phyloP scores from a whole-genome alignment of 1,140 invertebrate species.

The Argopecten irradians region DNA sequence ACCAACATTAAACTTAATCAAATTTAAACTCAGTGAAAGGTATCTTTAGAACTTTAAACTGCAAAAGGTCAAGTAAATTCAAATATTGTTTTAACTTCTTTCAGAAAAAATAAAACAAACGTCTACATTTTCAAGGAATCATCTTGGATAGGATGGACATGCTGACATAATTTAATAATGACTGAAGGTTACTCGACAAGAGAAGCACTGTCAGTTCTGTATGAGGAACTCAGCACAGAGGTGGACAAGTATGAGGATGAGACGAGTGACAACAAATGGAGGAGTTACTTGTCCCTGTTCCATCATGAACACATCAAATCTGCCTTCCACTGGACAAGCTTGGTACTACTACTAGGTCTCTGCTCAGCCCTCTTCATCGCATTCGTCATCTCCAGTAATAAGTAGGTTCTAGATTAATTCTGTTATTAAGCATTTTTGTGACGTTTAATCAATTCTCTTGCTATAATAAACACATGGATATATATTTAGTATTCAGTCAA shows the following conservation, averaged over 20 bases:
- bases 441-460: too few species aligned
- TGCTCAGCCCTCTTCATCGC: slow-evolving; percentile 39
- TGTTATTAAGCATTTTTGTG: too few species aligned
- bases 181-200: slow-evolving; percentile 38
- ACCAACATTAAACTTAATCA: too few species aligned
- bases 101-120: background rate
- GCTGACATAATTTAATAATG: background rate
- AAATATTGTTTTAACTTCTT: too few species aligned
- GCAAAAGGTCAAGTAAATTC: too few species aligned
- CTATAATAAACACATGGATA: too few species aligned
- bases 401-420: too few species aligned
- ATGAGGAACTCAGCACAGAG: slow-evolving; percentile 41
- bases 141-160: background rate
- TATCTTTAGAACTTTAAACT: too few species aligned
- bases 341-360: slow-evolving; percentile 37
- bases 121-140: background rate
- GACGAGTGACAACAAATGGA: background rate
- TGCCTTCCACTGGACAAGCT: slow-evolving; percentile 50
- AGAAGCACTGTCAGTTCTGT: slow-evolving; percentile 38
- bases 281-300: slow-evolving; percentile 32
- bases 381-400: slow-evolving; percentile 33
- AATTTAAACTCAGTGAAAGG: too few species aligned
- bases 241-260: slow-evolving; percentile 32
- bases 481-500: too few species aligned
- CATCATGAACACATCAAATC: slow-evolving; percentile 41